Base-by-base conservation (phyloP, 2,113 vertebrate genomes). In the Hucho hucho region DNA sequence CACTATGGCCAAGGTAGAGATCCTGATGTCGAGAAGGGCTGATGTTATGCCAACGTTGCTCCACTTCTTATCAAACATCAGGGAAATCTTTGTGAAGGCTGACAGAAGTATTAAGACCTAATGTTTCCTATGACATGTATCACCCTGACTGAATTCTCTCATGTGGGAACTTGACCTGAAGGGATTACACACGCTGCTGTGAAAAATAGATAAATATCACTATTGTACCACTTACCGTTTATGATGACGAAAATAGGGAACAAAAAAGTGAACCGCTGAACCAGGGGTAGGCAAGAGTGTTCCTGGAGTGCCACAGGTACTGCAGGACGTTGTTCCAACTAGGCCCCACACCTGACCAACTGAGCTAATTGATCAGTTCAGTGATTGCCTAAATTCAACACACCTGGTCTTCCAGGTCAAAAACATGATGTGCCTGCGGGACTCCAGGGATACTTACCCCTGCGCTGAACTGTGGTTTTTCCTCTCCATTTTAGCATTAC, bases 401-500 rank as follows among this genome's bases (percentile, higher is more conserved):
- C 37, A 37, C 37, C 0, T 37, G 7, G 7, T 37, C 37, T 37
- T 37, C 7, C 37, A 37, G 37, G 37, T 37, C 1, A 37, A 37
- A 37, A 37, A 37, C 32, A 37, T 37, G 32, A 37, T 7, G 32
- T 37, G 32, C 32, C 32, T 37, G 7, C 2, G 37, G 37, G 7
- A 0, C 37, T 37, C 37, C 37, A 37, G 37, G 7, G 32, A 9
- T 9, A 2, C 37, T n/a, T 66, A 12, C 22, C 47, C 69, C 28
- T 43, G 20, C 20, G 64, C 16, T 20, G 4, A 53, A 58, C 49
- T 68, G 2, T 69, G n/a, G n/a, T 25, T 49, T 76, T 68, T 75
- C 32, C 32, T 69, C 7, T 70, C 12, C 28, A 20, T 76, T 72
- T 63, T 79, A 49, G 70, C 75, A 85, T 72, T 77, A 75, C 76